Evolutionary conservation across 2,113 vertebrate species (phyloP).

Genomic region (Glaucidium brasilianum): DNA sequence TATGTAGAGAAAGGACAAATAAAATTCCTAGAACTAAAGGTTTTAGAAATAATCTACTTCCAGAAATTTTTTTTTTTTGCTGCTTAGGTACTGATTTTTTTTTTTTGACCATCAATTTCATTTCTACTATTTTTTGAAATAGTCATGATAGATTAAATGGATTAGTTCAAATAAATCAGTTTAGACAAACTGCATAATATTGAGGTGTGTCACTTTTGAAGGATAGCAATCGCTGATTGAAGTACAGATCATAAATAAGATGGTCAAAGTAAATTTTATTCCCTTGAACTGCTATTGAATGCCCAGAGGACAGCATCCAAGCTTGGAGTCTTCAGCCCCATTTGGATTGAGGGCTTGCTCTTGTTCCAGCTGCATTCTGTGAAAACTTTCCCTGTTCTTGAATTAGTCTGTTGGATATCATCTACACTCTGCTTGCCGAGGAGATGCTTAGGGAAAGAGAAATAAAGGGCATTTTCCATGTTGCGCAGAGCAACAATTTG

Average conservation of each 20-base stretch:
- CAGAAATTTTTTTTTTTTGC: neutral
- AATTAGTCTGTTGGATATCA: neutral
- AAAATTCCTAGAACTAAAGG: neutral
- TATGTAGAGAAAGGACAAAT: neutral
- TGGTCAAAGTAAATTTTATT: neutral
- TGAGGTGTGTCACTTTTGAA: neutral
- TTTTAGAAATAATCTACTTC: neutral
- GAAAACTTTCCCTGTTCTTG: neutral
- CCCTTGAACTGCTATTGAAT: neutral
- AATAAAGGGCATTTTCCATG: neutral
- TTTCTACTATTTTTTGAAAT: neutral
- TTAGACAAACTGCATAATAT: neutral
- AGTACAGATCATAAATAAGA: neutral
- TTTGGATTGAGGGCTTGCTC: neutral
- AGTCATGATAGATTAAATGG: neutral
- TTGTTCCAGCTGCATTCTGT: rapidly evolving
- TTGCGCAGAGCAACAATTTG: neutral
- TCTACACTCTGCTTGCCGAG: rapidly evolving
- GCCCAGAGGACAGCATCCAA: neutral
- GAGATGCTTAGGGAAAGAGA: neutral
- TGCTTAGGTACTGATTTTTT: neutral
- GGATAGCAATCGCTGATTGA: neutral
- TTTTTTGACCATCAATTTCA: neutral
- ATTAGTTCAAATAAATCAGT: neutral
- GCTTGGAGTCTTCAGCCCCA: neutral